These are phyloP conservation scores for Glareola pratincola DNA, from an alignment of 2,113 vertebrate genomes.

Conservation along the genomic window DNA sequence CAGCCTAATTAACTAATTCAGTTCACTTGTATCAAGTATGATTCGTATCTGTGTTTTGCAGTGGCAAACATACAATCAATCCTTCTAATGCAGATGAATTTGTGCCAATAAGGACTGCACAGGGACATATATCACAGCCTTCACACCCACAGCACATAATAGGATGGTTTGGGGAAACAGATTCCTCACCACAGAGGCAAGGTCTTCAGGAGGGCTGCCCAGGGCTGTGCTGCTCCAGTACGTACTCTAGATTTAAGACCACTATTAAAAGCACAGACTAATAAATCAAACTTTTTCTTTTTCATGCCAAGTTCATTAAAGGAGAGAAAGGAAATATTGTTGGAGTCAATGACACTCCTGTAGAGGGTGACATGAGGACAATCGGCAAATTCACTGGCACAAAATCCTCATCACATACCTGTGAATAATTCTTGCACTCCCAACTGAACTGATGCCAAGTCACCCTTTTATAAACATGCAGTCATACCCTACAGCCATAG, in stretches of 20 bases:
- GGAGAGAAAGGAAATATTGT: not conserved
- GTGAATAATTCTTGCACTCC: not conserved
- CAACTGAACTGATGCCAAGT: not conserved
- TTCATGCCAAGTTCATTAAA: not conserved
- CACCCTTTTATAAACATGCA: not conserved
- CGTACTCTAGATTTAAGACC: not conserved
- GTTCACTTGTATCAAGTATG: not conserved
- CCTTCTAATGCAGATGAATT: not conserved
- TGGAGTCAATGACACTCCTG: rapidly evolving
- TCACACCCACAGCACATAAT: not conserved
- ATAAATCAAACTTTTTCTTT: not conserved
- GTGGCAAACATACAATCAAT: not conserved
- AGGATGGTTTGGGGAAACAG: not conserved
- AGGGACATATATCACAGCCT: not conserved
- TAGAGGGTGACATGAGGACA: not conserved
- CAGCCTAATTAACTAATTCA: not conserved
- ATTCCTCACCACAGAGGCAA: not conserved
- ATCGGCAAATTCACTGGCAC: not conserved
- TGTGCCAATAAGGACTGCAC: not conserved
- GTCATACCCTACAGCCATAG: not conserved
- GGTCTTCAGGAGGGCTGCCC: not conserved
- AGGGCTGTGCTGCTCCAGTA: not conserved
- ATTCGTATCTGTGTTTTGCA: not conserved
- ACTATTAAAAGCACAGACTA: not conserved
- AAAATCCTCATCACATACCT: not conserved